phyloP scores from a whole-genome alignment of 35 echinoderm and acorn worm species.

The Eucidaris tribuloides region DNA sequence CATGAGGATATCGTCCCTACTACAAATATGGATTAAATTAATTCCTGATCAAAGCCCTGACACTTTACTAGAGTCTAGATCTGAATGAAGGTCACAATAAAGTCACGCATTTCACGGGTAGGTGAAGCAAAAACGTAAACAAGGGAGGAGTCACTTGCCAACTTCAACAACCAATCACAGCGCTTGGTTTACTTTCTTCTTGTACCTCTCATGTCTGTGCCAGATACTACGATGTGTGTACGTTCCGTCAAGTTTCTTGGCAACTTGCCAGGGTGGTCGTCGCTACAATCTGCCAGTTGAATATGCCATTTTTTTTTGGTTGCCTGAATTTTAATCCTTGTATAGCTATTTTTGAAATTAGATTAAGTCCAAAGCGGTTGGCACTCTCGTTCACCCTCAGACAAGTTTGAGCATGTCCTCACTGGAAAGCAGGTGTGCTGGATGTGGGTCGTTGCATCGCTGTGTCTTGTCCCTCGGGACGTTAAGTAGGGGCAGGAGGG shows the following conservation, averaged over 20 bases:
- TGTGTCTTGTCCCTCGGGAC: not conserved
- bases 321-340: constrained; percentile 10
- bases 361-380: not conserved
- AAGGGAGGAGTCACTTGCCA: constrained; percentile 13
- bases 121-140: not conserved
- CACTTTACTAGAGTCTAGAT: too few relatives aligned
- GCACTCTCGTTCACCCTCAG: constrained; percentile 2
- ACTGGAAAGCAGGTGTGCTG: not conserved
- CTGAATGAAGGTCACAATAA: not conserved
- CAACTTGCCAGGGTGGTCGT: not conserved
- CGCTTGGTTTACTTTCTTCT: not conserved
- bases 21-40: not conserved
- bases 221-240: not conserved
- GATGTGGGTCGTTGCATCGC: not conserved
- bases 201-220: not conserved
- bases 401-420: not conserved
- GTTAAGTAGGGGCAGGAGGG: not conserved
- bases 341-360: constrained; percentile 24
- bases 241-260: not conserved
- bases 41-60: too few relatives aligned
- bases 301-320: not conserved
- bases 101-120: not conserved
- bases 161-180: not conserved
- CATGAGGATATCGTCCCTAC: not conserved
- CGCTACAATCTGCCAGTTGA: not conserved